Percentiles rank a stretch among this genome's conserved stretches.
phyloP scores from a whole-genome alignment of 1,140 invertebrate genomes.

The Scaptomyza hsui region DNA sequence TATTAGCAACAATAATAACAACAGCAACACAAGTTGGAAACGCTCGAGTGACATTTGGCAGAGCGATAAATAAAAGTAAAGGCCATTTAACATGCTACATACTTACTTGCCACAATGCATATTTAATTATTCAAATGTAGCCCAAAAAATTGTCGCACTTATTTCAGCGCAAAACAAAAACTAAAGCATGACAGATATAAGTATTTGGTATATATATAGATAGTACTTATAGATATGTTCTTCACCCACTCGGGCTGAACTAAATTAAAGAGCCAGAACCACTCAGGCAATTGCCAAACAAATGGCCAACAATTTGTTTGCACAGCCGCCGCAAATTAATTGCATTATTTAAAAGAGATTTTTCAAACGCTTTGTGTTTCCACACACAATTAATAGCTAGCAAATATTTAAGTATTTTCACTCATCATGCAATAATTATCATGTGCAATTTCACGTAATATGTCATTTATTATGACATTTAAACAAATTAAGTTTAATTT shows the following conservation, averaged over 20 bases:
- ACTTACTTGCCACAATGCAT: slow-evolving; percentile 53
- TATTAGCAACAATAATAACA: slow-evolving; percentile 35
- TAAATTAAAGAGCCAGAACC: neutral
- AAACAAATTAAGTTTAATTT: neutral
- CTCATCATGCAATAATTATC: neutral
- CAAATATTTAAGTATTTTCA: neutral
- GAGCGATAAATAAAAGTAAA: slow-evolving; percentile 74
- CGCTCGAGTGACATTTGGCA: slow-evolving; percentile 71
- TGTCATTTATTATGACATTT: neutral
- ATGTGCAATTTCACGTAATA: slow-evolving; percentile 1
- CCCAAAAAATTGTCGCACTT: slow-evolving; percentile 50
- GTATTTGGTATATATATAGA: neutral
- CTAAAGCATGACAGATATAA: neutral
- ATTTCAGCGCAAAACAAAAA: slow-evolving; percentile 30
- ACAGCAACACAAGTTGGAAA: slow-evolving; percentile 40
- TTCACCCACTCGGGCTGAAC: slow-evolving; percentile 8
- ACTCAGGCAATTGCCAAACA: slow-evolving; percentile 37
- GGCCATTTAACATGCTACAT: slow-evolving; percentile 58
- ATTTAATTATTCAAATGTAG: slow-evolving; percentile 73
- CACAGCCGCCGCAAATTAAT: slow-evolving; percentile 58
- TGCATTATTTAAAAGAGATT: slow-evolving; percentile 63
- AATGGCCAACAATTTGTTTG: slow-evolving; percentile 55
- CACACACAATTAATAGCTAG: slow-evolving; percentile 8
- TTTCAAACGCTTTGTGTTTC: slow-evolving; percentile 30
- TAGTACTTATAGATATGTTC: neutral